Evolutionary conservation across 2,888 invertebrate genomes (phyloP), one percentile per base, ranked within the genome.

Genomic region (Papilio gigon): DNA sequence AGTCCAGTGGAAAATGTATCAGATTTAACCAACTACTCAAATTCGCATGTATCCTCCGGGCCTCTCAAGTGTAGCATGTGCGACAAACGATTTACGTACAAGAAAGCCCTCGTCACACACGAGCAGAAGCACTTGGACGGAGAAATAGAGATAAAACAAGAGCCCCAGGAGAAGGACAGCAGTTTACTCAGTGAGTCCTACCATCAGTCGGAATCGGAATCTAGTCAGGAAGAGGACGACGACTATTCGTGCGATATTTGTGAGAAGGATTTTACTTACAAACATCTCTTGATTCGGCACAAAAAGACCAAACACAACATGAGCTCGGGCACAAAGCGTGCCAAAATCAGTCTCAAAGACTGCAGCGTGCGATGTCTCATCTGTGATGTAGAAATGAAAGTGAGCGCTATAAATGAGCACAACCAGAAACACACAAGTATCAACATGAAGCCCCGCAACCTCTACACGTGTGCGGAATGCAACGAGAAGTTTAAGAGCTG

Each of bases 221-320:
- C 90, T 74, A 90, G 89, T 79, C 84, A 81, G 68, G 89, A 85
- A n/a, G 90, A 89, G 33, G 83, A 78, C 1, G 87, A 88, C 4
- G 89, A 88, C 72, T 86, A 88, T 66, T 91, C 91, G 0, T 92
- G 92, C 71, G 90, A 92, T 66, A 88, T 92, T 63, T 92, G 92
- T 73, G 92, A 92, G 75, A 92, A 92, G 72, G 83, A 84, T 72
- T 92, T 92, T 79, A 90, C 91, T 0, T 92, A 91, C 76, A 87
- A 84, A 66, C 84, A 89, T 2, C 74, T 89, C 1, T 79, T 92
- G 1, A 72, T 87, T 0, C 90, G 90, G 8, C 92, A 92, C 74
- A 92, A 90, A 74, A 80, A 83, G 33, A 89, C 88, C 1, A 92
- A 92, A 71, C 92, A 92, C 72, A 85, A 88, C 70, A 87, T 90